Evolutionary conservation across 2,888 invertebrate species (phyloP), one percentile per base, ranked within the genome.

Genomic region (Eulithis testata): DNA sequence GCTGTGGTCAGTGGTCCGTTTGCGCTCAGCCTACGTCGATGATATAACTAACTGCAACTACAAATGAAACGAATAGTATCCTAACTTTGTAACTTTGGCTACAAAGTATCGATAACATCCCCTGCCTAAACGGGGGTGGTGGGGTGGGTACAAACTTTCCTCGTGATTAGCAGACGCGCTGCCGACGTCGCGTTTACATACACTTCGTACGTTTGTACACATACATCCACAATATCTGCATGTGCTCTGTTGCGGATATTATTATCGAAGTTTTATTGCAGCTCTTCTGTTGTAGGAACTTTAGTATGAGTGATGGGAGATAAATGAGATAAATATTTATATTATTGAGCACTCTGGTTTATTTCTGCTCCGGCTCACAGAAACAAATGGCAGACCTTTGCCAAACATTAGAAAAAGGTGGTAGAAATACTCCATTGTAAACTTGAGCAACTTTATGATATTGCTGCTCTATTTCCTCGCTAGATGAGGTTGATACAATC

Each of bases 151-250:
- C 79, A 79, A 86, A 87, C 81, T 84, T 88, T 85, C 82, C 80
- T 80, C 76, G 80, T 88, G 86, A 89, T 88, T 88, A 88, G 85
- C 85, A 82, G 80, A 78, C 81, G 82, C 77, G 80, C 80, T 70
- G 75, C 70, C 73, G 64, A 59, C 68, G 76, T 72, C 75, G 73
- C 74, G 73, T 68, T 66, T 63, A 61, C 66, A 60, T 66, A 69
- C 74, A 64, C 66, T 69, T 63, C 68, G 36, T 58, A 63, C 51
- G 52, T 57, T 14, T 55, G 44, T 55, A 27, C 54, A 36, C 52
- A 27, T 60, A 56, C 50, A 58, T 57, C 58, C 59, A 27, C n/a
- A 40, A 52, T 52, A 52, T 52, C 44, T 63, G 55, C 43, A 36
- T 63, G 31, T 52, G 37, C 27, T 57, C 47, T 27, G 40, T 44